phyloP scores from a whole-genome alignment of 2,113 vertebrate genomes.

The Damaliscus lunatus region DNA sequence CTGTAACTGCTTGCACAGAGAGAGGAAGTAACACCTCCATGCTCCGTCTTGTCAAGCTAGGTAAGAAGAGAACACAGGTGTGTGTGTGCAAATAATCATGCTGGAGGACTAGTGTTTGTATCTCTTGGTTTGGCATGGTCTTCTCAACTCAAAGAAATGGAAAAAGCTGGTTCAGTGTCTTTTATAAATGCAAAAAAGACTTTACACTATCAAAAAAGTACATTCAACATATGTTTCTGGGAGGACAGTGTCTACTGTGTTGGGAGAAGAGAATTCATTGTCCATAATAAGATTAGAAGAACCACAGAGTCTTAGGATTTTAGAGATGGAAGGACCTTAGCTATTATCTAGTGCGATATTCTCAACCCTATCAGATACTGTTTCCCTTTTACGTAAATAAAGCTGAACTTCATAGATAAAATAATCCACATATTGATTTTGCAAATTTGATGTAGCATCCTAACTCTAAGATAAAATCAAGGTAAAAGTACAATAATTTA shows the following conservation, averaged over 20 bases:
- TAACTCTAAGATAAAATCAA: background rate
- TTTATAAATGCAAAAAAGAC: background rate
- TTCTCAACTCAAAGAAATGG: background rate
- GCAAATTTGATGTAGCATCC: background rate
- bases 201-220: background rate
- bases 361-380: background rate
- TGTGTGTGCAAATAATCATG: background rate
- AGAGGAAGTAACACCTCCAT: constrained; percentile 90
- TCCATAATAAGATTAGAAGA: background rate
- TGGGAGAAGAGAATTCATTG: background rate
- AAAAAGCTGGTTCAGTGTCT: background rate
- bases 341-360: background rate
- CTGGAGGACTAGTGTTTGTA: background rate
- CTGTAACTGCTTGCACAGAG: constrained; percentile 94
- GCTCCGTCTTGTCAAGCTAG: constrained; percentile 91
- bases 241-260: background rate
- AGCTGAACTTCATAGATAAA: background rate
- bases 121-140: background rate
- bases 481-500: background rate
- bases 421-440: background rate
- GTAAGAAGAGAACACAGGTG: constrained; percentile 75
- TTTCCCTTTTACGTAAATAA: background rate
- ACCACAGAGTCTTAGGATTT: background rate
- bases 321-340: background rate
- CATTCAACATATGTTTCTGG: background rate